Percentiles rank a stretch among this genome's conserved stretches.
Conservation (phyloP, 2,113 vertebrate genomes). For the Burhinus bistriatus region DNA sequence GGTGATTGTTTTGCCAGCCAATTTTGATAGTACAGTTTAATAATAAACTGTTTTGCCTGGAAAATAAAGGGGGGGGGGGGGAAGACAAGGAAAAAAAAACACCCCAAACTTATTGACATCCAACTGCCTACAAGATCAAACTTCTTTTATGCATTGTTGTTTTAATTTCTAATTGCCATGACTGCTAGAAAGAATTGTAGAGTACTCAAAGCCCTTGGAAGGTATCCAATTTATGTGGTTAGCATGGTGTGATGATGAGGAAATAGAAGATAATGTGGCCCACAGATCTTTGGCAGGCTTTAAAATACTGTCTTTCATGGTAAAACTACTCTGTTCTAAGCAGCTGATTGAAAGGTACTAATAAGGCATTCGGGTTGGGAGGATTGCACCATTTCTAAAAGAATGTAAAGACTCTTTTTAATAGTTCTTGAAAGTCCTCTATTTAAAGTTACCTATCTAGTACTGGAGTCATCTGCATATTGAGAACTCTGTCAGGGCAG, state of each 20-base stretch:
- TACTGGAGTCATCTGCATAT: neutral
- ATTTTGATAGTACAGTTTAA: neutral
- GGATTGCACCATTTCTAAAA: neutral
- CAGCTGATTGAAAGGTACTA: neutral
- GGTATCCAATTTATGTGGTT: neutral
- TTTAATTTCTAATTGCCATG: neutral
- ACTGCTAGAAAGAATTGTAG: neutral
- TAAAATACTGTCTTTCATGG: neutral
- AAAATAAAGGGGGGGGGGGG: neutral
- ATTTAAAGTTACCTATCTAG: neutral
- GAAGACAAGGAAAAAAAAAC: neutral
- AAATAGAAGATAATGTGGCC: conserved; percentile 17
- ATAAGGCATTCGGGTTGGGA: neutral
- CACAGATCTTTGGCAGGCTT: neutral
- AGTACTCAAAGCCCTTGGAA: neutral
- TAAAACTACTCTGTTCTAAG: conserved; percentile 22
- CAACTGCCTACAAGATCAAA: neutral
- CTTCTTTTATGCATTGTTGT: neutral
- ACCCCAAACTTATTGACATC: neutral
- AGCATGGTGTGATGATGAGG: neutral
- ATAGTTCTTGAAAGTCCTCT: neutral
- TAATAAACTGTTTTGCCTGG: neutral
- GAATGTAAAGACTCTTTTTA: neutral
- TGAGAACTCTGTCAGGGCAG: neutral
- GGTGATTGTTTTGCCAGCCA: neutral